These are phyloP conservation scores for Eulithis testata DNA, from an alignment of 2,888 invertebrate genomes.

Conservation along the genomic window DNA sequence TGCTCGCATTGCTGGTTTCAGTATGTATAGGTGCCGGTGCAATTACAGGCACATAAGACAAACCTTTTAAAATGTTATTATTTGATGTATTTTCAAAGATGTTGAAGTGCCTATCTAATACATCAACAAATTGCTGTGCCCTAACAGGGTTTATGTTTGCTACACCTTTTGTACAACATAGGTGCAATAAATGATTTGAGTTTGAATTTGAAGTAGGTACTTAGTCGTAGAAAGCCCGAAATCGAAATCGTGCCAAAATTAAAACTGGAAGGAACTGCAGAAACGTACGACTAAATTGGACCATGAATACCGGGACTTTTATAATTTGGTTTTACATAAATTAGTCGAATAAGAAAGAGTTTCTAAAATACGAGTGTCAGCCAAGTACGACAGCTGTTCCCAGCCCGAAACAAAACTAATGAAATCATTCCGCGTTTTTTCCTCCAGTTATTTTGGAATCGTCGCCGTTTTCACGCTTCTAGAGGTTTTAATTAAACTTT, in stretches of 20 bases:
- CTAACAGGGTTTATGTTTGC: no score
- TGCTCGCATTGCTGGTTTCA: no score
- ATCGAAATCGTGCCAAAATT: slow-evolving; percentile 3
- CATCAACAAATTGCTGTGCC: no score
- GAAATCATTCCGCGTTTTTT: slow-evolving; percentile 52
- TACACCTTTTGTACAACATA: no score
- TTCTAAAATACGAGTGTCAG: slow-evolving; percentile 35
- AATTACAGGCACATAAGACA: no score
- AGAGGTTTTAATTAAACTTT: slow-evolving; percentile 75
- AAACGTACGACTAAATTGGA: slow-evolving; percentile 8
- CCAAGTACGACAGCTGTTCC: slow-evolving; percentile 48
- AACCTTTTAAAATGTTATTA: no score
- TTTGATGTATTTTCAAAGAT: no score
- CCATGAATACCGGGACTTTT: slow-evolving; percentile 15
- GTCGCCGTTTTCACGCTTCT: slow-evolving; percentile 64
- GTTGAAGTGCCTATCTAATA: no score
- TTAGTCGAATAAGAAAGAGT: slow-evolving; percentile 22
- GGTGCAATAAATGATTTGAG: no score
- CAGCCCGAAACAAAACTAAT: slow-evolving; percentile 53
- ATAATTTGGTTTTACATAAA: slow-evolving; percentile 26
- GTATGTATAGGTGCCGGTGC: no score
- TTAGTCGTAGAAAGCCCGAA: neutral
- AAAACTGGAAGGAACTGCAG: slow-evolving; percentile 6
- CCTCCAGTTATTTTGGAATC: slow-evolving; percentile 63
- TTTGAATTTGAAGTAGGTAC: no score